A percentile compares a stretch with the other conserved stretches of the same genome.
Evolutionary conservation across 2,797 vertebrate species (phyloP).

Genomic region (Sebastes trivittatus): DNA sequence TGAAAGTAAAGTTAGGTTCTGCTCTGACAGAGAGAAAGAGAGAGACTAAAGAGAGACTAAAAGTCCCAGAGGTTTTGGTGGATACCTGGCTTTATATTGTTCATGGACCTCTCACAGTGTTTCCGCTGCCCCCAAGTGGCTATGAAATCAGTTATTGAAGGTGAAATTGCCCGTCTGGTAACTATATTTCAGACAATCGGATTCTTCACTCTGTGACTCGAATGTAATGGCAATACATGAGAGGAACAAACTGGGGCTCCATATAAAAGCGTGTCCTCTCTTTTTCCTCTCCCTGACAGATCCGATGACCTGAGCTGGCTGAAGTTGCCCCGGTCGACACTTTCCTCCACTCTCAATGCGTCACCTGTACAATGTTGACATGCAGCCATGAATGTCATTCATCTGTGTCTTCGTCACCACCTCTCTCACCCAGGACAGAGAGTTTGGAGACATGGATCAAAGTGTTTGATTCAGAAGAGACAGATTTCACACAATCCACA

Average conservation of each 20-base stretch:
- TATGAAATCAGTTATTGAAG: too few species aligned
- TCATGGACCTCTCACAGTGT: not conserved
- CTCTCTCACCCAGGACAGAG: not conserved
- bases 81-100: too few species aligned
- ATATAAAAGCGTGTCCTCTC: not conserved
- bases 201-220: not conserved
- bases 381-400: slow-evolving; percentile 11
- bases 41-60: too few species aligned
- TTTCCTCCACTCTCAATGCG: slow-evolving; percentile 8
- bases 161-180: too few species aligned
- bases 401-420: not conserved
- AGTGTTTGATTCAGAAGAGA: not conserved
- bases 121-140: not conserved
- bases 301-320: slow-evolving; percentile 79
- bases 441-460: not conserved
- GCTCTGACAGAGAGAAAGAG: too few species aligned
- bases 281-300: slow-evolving; percentile 47
- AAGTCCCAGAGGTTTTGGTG: too few species aligned
- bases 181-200: not conserved
- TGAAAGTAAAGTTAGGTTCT: too few species aligned
- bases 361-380: not conserved
- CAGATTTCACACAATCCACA: not conserved
- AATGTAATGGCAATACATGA: not conserved
- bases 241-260: not conserved
- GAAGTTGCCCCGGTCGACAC: slow-evolving; percentile 65